These are phyloP conservation scores for Oscheius onirici DNA, from an alignment of 2,888 invertebrate genomes.

Conservation along the genomic window DNA sequence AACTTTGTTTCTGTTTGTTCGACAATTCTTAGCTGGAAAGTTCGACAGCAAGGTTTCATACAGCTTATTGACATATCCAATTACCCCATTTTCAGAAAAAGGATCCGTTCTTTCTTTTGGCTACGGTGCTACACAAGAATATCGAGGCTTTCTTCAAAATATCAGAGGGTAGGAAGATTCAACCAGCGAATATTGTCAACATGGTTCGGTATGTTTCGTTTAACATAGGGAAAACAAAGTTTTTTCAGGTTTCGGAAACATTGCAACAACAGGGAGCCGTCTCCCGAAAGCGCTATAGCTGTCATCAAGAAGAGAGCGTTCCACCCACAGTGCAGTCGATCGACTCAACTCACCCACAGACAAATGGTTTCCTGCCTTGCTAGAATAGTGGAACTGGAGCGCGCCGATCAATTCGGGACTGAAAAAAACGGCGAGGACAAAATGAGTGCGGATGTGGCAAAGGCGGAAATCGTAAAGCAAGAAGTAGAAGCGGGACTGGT, in stretches of 20 bases:
- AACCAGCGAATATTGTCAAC: neutral
- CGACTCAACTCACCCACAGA: neutral
- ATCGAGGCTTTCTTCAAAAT: neutral
- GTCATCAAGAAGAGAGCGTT: too few species aligned
- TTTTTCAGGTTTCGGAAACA: too few species aligned
- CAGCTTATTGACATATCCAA: neutral
- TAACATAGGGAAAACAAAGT: too few species aligned
- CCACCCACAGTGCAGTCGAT: too few species aligned
- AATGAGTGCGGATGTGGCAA: constrained; percentile 26
- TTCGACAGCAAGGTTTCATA: neutral
- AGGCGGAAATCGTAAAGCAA: constrained; percentile 36
- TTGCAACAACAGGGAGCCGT: too few species aligned
- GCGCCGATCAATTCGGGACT: neutral
- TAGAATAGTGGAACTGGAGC: constrained; percentile 20
- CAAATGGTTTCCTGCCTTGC: constrained; percentile 6
- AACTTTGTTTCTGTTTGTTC: neutral
- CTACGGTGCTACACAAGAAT: neutral
- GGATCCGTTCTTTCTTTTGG: neutral
- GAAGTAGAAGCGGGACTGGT: constrained; percentile 36
- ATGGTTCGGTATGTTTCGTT: neutral
- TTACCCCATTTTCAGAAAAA: constrained; percentile 1
- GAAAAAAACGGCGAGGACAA: constrained; percentile 7
- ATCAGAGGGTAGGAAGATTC: neutral
- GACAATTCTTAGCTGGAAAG: neutral
- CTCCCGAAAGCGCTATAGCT: too few species aligned